Evolutionary conservation across 2,888 invertebrate genomes (phyloP).

Genomic region (Sericinus montela): DNA sequence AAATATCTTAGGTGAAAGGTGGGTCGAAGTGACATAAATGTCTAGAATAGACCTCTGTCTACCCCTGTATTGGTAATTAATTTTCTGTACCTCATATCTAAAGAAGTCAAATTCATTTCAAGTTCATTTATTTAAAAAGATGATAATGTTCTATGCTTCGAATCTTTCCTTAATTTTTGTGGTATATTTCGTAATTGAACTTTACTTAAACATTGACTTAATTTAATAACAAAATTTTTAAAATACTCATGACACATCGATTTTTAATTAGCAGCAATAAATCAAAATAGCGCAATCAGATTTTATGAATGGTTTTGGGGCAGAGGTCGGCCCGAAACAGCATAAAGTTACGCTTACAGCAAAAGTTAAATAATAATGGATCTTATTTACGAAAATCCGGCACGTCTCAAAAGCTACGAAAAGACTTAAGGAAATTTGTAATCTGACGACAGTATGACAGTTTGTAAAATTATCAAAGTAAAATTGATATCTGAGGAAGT

Average conservation of each 20-base stretch:
- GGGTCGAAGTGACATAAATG: too few relatives aligned
- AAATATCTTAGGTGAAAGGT: too few relatives aligned
- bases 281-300: slow-evolving; percentile 57
- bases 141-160: too few relatives aligned
- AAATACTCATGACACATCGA: slow-evolving; percentile 38
- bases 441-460: slow-evolving; percentile 12
- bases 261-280: slow-evolving; percentile 59
- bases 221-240: too few relatives aligned
- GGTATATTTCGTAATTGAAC: too few relatives aligned
- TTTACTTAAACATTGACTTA: too few relatives aligned
- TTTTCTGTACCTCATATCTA: too few relatives aligned
- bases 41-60: too few relatives aligned
- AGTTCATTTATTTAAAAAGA: too few relatives aligned
- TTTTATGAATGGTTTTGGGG: slow-evolving; percentile 59
- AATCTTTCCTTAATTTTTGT: too few relatives aligned
- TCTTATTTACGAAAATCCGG: slow-evolving; percentile 49
- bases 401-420: slow-evolving; percentile 33
- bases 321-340: slow-evolving; percentile 47
- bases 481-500: slow-evolving; percentile 22
- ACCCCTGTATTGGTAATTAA: too few relatives aligned
- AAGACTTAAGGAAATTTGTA: slow-evolving; percentile 21
- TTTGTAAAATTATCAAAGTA: slow-evolving; percentile 12
- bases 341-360: slow-evolving; percentile 53
- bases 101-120: too few relatives aligned
- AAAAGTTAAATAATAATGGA: slow-evolving; percentile 48